phyloP scores from a whole-genome alignment of 2,113 vertebrate genomes.

The Morone chrysops region DNA sequence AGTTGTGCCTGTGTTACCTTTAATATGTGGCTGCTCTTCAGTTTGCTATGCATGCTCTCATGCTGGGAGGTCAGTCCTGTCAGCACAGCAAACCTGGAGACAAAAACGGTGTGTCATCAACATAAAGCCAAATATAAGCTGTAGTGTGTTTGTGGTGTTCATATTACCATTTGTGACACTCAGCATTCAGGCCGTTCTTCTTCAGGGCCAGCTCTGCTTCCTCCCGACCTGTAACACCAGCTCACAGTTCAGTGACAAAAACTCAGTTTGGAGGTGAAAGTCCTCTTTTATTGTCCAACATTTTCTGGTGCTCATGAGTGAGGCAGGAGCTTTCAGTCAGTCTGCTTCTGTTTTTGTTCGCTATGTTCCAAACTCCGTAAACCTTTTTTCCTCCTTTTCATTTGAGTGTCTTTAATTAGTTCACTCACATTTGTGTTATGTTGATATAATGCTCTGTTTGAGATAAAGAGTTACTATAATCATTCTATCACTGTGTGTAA shows the following conservation, averaged over 20 bases:
- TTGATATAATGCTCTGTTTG: no score
- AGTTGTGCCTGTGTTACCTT: constrained; percentile 72
- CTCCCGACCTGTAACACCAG: constrained; percentile 86
- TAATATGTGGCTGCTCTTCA: constrained; percentile 81
- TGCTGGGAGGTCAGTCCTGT: constrained; percentile 63
- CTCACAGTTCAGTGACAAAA: neutral
- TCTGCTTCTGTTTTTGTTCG: no score
- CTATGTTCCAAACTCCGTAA: no score
- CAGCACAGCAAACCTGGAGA: constrained; percentile 80
- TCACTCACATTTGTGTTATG: no score
- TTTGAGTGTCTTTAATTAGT: no score
- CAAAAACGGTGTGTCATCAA: neutral
- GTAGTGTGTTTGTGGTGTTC: neutral
- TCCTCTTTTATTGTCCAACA: neutral
- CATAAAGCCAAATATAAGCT: neutral
- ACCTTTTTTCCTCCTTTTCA: no score
- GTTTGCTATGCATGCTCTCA: constrained; percentile 81
- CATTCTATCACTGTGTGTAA: neutral
- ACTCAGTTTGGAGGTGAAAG: neutral
- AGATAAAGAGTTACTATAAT: neutral
- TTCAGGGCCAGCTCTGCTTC: constrained; percentile 86
- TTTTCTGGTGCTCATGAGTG: no score
- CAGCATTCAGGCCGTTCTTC: constrained; percentile 85
- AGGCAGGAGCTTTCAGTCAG: no score
- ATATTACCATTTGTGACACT: constrained; percentile 91